Percentiles rank a stretch among this genome's conserved stretches.
Evolutionary conservation across 1,140 invertebrate species (phyloP).

Genomic region (Drosophila asahinai): DNA sequence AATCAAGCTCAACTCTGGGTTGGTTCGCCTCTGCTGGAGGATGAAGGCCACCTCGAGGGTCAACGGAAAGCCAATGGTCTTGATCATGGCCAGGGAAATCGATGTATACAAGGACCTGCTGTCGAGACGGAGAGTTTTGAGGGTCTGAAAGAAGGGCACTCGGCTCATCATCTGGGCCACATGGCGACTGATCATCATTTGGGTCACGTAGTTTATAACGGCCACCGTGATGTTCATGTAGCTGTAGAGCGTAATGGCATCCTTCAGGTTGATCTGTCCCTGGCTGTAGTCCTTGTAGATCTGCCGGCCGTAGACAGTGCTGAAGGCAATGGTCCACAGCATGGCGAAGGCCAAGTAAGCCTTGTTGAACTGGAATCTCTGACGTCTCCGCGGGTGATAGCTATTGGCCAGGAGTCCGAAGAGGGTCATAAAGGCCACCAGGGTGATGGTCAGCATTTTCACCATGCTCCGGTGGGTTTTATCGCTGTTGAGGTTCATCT

Average conservation of each 20-base stretch:
- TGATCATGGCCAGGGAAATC: conserved; percentile 48
- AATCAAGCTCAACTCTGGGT: conserved; percentile 48
- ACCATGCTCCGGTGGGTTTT: conserved; percentile 42
- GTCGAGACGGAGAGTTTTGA: conserved; percentile 46
- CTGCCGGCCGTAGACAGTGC: conserved; percentile 49
- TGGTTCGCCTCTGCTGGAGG: conserved; percentile 49
- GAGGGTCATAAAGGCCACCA: conserved; percentile 45
- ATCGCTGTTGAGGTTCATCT: conserved; percentile 41
- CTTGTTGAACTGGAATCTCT: conserved; percentile 58
- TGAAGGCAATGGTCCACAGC: conserved; percentile 47
- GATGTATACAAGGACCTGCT: conserved; percentile 31
- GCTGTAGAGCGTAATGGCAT: conserved; percentile 65
- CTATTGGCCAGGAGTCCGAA: conserved; percentile 64
- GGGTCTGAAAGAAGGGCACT: conserved; percentile 53
- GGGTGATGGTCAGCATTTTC: conserved; percentile 37
- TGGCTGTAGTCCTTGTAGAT: conserved; percentile 56
- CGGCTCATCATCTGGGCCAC: conserved; percentile 57
- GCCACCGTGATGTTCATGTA: conserved; percentile 73
- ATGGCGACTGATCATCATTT: conserved; percentile 46
- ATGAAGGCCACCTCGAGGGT: conserved; percentile 58
- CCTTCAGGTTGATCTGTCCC: conserved; percentile 56
- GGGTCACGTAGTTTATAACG: conserved; percentile 61
- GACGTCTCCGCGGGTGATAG: conserved; percentile 27
- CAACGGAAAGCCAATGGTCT: conserved; percentile 57
- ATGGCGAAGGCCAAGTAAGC: conserved; percentile 51